Percentiles rank a stretch among this genome's conserved stretches.
These are phyloP conservation scores for Rattus norvegicus DNA, from an alignment of 2,113 vertebrate genomes.

Conservation along the genomic window DNA sequence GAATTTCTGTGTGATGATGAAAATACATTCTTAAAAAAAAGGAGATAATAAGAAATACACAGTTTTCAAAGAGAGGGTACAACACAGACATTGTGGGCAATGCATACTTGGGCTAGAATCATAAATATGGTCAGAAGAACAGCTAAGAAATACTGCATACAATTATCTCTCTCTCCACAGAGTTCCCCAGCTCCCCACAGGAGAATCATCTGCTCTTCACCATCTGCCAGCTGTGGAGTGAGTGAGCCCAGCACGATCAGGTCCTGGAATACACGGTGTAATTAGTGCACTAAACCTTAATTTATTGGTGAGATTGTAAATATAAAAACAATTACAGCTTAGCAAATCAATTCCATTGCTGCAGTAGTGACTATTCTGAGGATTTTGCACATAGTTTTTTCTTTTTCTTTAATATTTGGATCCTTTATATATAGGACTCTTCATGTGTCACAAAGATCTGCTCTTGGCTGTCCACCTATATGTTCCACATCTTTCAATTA, in stretches of 20 bases:
- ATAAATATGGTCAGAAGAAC: neutral
- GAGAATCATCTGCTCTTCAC: constrained; percentile 65
- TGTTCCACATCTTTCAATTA: neutral
- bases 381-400: constrained; percentile 59
- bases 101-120: neutral
- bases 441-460: constrained; percentile 60
- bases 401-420: neutral
- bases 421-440: constrained; percentile 44
- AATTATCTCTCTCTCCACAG: constrained; percentile 65
- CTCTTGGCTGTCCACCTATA: neutral
- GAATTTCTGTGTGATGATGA: neutral
- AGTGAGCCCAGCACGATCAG: constrained; percentile 70
- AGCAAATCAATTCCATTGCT: constrained; percentile 78
- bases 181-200: constrained; percentile 68
- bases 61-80: neutral
- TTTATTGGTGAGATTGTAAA: constrained; percentile 82
- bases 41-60: neutral
- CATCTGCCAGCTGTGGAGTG: constrained; percentile 79
- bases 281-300: constrained; percentile 83
- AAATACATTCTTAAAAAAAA: neutral
- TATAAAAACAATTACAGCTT: constrained; percentile 84
- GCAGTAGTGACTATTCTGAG: constrained; percentile 69
- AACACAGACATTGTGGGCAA: too few species aligned
- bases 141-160: neutral
- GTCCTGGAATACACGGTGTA: constrained; percentile 77